A percentile compares a stretch with the other conserved stretches of the same genome.
phyloP scores from a whole-genome alignment of 2,113 vertebrate genomes.

The Ceyx cyanopectus region DNA sequence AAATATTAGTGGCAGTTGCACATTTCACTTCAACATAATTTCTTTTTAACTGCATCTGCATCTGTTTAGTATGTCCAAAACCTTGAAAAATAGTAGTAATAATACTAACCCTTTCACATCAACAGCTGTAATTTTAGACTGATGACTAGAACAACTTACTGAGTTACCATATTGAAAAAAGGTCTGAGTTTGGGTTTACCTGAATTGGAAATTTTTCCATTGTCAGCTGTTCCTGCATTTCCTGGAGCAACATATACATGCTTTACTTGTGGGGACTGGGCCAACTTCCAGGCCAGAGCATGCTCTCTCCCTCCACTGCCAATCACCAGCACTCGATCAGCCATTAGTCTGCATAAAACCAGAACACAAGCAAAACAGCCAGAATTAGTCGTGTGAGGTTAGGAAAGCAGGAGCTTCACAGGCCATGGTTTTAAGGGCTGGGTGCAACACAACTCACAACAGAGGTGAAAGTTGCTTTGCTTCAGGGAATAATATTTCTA shows the following conservation, averaged over 20 bases:
- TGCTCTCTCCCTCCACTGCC: constrained; percentile 91
- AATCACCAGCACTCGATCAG: constrained; percentile 88
- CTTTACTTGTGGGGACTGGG: constrained; percentile 84
- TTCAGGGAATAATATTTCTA: background rate
- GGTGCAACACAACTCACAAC: background rate
- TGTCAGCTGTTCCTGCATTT: constrained; percentile 83
- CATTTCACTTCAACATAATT: background rate
- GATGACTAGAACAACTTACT: background rate
- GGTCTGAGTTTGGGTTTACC: constrained; percentile 60
- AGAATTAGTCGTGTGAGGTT: background rate
- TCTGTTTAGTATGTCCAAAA: background rate
- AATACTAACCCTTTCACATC: background rate
- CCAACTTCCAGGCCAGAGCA: constrained; percentile 89
- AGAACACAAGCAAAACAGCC: background rate
- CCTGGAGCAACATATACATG: constrained; percentile 89
- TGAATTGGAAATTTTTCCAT: constrained; percentile 87
- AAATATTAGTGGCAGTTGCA: background rate
- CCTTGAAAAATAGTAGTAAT: background rate
- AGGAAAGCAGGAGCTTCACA: background rate
- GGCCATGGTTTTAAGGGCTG: rapidly evolving
- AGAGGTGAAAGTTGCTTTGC: background rate
- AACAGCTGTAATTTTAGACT: background rate
- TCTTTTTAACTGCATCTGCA: background rate
- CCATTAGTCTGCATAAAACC: constrained; percentile 78
- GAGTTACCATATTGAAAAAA: background rate